Evolutionary conservation across 2,888 invertebrate species (phyloP).

Genomic region (Phortica okadai): DNA sequence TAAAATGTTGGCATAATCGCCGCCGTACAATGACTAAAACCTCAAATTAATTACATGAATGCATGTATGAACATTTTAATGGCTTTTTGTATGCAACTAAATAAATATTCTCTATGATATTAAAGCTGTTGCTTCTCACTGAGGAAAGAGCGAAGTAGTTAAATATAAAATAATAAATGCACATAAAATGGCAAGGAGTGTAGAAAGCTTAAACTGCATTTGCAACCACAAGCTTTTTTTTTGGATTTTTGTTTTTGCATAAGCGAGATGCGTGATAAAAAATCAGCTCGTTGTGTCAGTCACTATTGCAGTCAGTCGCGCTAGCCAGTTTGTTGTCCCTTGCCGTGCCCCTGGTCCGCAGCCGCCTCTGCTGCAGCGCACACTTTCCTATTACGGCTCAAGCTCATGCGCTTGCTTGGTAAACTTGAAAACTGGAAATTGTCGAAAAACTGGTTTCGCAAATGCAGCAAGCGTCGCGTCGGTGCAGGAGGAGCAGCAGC

Average conservation of each 20-base stretch:
- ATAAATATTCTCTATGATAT: no score
- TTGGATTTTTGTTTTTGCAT: constrained; percentile 51
- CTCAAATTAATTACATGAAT: background rate
- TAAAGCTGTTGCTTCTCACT: background rate
- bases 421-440: constrained; percentile 68
- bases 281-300: constrained; percentile 37
- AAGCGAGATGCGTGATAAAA: constrained; percentile 52
- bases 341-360: constrained; percentile 28
- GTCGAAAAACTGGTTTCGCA: constrained; percentile 59
- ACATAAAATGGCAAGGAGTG: background rate
- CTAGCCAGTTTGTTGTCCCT: constrained; percentile 38
- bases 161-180: background rate
- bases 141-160: background rate
- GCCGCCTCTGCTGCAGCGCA: constrained; percentile 19
- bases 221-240: background rate
- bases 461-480: constrained; percentile 47
- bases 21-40: no score
- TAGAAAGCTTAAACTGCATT: background rate
- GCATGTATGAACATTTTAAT: background rate
- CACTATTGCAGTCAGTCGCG: constrained; percentile 56
- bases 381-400: constrained; percentile 27
- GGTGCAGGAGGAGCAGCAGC: background rate
- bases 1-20: no score
- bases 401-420: constrained; percentile 51
- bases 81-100: no score